Evolutionary conservation across 2,888 invertebrate species (phyloP), one percentile per base, ranked within the genome.

Genomic region (Ptychoptera contaminata): DNA sequence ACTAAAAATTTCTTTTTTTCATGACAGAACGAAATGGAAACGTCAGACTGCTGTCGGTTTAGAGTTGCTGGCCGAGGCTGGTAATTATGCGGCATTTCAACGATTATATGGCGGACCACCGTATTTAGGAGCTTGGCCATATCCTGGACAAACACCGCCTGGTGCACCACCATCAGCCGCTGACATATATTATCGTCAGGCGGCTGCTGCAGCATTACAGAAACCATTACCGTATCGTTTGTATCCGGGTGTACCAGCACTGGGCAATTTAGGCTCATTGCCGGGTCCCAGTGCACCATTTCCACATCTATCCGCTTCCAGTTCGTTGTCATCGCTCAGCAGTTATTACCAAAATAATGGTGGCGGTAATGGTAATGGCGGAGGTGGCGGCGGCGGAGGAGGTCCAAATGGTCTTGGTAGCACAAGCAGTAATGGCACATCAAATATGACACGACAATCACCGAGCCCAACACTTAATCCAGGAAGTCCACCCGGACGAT

Each of bases 11-110:
- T 46, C 47, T 42, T 42, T 16, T 44, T 39, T 35, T 47, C 29
- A 10, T 57, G 56, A 60, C 71, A 74, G 74, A 77, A 97, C 97
- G 63, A 97, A 97, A 72, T 98, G 97, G 97, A 97, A 97, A 68
- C 79, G 97, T 2, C 97, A 97, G 67, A 94, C 97, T 12, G 93
- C 97, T 1, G 97, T 97, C 2, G 96, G 97, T 0, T 67, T 96
- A 54, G 98, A 98, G 63, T 76, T 98, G 36, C 70, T 98, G 46
- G 92, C 94, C 2, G 98, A 98, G 65, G 93, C 96, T 0, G 93
- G 93, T 8, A 97, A 96, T 70, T 92, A 91, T 68, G 94, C 94
- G 1, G 97, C 97, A n/a, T 90, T 98, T 59, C 96, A 96, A 69
- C 77, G 96, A 49, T 72, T 97, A 50, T 91, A 90, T 67, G 86